Conservation (phyloP, 2,888 invertebrate genomes). For the Acanthococcus lagerstroemiae region DNA sequence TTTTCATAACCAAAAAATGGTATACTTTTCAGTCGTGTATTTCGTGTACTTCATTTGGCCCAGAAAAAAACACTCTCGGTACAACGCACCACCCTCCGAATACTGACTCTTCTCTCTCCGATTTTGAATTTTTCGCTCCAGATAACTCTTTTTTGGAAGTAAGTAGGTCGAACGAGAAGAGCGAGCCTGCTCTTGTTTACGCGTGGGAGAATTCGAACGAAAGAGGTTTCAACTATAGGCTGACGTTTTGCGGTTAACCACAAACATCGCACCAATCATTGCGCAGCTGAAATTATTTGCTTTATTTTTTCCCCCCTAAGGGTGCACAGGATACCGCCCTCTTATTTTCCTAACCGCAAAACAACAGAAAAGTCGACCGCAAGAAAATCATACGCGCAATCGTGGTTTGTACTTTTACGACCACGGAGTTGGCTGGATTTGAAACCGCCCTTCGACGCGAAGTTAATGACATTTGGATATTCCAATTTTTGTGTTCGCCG, state of each 20-base stretch:
- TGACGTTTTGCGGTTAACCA: conserved; percentile 28
- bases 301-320: conserved; percentile 21
- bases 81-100: too few species aligned
- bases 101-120: too few species aligned
- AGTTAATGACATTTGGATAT: background rate
- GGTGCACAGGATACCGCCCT: conserved; percentile 18
- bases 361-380: conserved; percentile 24
- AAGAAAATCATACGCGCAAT: conserved; percentile 28
- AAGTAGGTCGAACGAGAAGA: too few species aligned
- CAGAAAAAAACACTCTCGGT: too few species aligned
- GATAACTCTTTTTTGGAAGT: too few species aligned
- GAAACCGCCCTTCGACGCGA: conserved; percentile 2
- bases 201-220: background rate
- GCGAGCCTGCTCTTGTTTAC: too few species aligned
- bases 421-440: too few species aligned
- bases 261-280: conserved; percentile 29
- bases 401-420: too few species aligned
- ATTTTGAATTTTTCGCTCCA: too few species aligned
- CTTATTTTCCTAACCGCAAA: conserved; percentile 26
- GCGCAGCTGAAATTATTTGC: conserved; percentile 22
- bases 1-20: background rate
- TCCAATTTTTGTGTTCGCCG: background rate
- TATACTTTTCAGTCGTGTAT: background rate
- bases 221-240: conserved; percentile 21
- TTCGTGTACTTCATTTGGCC: too few species aligned